phyloP scores from a whole-genome alignment of 2,797 vertebrate species.

The Spatula clypeata region DNA sequence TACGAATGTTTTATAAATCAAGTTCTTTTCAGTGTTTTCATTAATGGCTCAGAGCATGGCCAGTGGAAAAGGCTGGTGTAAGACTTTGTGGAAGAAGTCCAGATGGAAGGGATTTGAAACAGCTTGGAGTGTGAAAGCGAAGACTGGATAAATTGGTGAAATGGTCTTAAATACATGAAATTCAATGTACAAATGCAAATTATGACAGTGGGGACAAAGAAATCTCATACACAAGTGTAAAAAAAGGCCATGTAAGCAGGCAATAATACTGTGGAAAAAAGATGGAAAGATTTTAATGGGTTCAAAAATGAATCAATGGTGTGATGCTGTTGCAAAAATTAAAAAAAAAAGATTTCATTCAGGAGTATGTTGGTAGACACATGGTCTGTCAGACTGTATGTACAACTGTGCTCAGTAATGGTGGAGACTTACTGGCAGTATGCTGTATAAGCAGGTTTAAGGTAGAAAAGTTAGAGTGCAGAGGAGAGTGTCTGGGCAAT shows the following conservation, averaged over 20 bases:
- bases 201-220: neutral
- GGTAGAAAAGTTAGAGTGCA: neutral
- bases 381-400: neutral
- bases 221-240: neutral
- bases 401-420: neutral
- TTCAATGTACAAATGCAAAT: neutral
- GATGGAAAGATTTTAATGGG: neutral
- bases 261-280: neutral
- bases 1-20: neutral
- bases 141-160: neutral
- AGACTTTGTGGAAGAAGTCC: neutral
- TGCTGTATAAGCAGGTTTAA: neutral
- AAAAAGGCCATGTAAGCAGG: neutral
- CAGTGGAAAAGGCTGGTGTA: neutral
- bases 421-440: neutral
- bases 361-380: neutral
- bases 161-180: neutral
- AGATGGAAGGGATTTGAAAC: neutral
- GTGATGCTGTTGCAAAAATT: neutral
- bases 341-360: neutral
- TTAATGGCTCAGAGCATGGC: neutral
- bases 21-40: neutral
- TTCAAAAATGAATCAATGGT: neutral
- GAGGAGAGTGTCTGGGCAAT: neutral
- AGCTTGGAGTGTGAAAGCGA: neutral